Evolutionary conservation across 2,888 invertebrate species (phyloP), one percentile per base, ranked within the genome.

Genomic region (Euclidia mi): DNA sequence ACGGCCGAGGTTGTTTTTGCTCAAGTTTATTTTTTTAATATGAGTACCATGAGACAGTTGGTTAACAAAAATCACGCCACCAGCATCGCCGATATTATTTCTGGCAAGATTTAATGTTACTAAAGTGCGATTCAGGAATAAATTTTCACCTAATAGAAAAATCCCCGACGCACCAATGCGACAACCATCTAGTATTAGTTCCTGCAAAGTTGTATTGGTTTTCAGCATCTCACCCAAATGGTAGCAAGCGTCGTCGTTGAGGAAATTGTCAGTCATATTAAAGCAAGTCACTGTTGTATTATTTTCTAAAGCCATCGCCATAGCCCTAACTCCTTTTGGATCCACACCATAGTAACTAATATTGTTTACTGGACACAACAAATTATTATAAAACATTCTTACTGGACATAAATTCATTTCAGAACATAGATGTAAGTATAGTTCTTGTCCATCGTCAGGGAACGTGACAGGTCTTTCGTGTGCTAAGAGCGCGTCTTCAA

Each of bases 221-320:
- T 11, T 43, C 11, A 87, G 57, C 81, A 85, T 81, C 47, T 73
- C 64, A n/a, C 81, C 81, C 20, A 87, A 70, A 55, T 87, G 87
- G 50, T 71, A 87, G 57, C 85, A 86, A 1, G 81, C 78, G 55
- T 87, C 87, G 31, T 82, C 73, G 43, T 65, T 73, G 1, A 88
- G 70, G 50, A 82, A 82, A 53, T 84, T 87, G 3, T 81, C 84
- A 1, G 79, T 78, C 0, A 87, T 55, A 61, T 81, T 69, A 0
- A 87, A 67, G 4, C 52, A 50, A 12, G 49, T 57, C 1, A 88
- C 86, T 28, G 35, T 50, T 61, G 60, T 76, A 50, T 88, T 88
- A 37, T 65, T 74, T 9, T 75, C 56, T 17, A 88, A 66, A 0
- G 85, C 84, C 42, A 67, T 59, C 2, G 85, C 76, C 78, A 88